Evolutionary conservation across 2,888 invertebrate species (phyloP), one percentile per base, ranked within the genome.

Genomic region (Ligdia adustata): DNA sequence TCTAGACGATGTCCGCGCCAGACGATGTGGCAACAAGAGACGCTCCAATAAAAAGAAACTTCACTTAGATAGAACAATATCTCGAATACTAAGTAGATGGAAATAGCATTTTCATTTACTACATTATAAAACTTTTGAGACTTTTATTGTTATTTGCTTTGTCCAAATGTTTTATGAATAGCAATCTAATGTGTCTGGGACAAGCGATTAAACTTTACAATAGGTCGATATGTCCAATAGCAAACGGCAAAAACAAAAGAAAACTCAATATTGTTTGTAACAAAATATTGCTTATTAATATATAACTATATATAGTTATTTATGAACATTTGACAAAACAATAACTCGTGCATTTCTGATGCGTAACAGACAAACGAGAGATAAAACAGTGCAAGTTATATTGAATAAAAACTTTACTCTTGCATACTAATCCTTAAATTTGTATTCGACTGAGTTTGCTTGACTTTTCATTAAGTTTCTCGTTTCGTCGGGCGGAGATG

Each of bases 361-460:
- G 75, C 74, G 69, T 79, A 76, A 74, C 81, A 85, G 72, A 82
- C 78, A 82, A 86, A 78, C 75, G 67, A 67, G 76, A 78, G 79
- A 82, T 85, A 80, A 82, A 86, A 79, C 82, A 79, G 67, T 80
- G 82, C 83, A 83, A 85, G 83, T 80, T 83, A 79, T 83, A 88
- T 88, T 83, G 74, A 88, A 88, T 88, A 82, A 82, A 85, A 87
- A 88, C 86, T 87, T 88, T 83, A 73, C 75, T 83, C 83, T 85
- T 88, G 88, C 86, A 88, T 88, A 88, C 83, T 88, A 88, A 88
- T 87, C 82, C 69, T 80, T 69, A 82, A 86, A 84, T 87, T 87
- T 85, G 79, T 87, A 87, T 86, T 87, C 86, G 80, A 74, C 79
- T 72, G 81, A 86, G 85, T 85, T 85, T 81, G 78, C 79, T 86